Evolutionary conservation across 2,113 vertebrate genomes (phyloP), one percentile per base, ranked within the genome.

Genomic region (Dendropsophus ebraccatus): DNA sequence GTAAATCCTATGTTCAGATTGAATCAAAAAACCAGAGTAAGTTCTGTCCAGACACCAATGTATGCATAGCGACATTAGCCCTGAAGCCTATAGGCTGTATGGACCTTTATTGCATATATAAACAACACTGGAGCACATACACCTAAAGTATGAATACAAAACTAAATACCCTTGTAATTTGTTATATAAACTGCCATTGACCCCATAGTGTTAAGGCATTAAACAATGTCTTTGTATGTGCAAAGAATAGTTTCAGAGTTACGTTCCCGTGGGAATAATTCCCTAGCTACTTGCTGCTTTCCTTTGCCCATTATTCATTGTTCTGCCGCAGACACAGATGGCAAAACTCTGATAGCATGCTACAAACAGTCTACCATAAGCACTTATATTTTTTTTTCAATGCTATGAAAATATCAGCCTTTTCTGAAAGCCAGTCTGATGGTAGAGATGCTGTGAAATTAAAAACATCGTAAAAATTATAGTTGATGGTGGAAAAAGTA

Each of bases 211-310:
- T 41, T 58, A 45, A 30, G 7, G 19, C 19, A 70, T 82, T 82
- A 82, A 10, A 83, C 67, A 74, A 81, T 81, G 56, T 60, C 12
- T 25, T 32, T 21, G 16, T 41, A n/a, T 6, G 37, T 81, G 86
- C 25, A 89, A 87, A 90, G 79, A 89, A 86, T 2, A 87, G 85
- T 87, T 72, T 88, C 17, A 87, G 54, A 91, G 85, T 65, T 87
- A 72, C 80, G 88, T 88, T 90, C 88, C 88, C 90, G 84, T 91
- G 90, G 91, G 90, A 92, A 94, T 90, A 90, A 0, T 35, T 89
- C 87, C 81, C 82, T 16, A 82, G 87, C 87, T 90, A 88, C 85
- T 49, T 32, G 76, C 30, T 81, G 79, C 81, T 91, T 91, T 90
- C 82, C 87, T 89, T 82, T 89, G 37, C 87, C 82, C 54, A 88